Percentiles rank a stretch among this genome's conserved stretches.
Evolutionary conservation across 2,113 vertebrate species (phyloP).

Genomic region (Macquaria ambigua): DNA sequence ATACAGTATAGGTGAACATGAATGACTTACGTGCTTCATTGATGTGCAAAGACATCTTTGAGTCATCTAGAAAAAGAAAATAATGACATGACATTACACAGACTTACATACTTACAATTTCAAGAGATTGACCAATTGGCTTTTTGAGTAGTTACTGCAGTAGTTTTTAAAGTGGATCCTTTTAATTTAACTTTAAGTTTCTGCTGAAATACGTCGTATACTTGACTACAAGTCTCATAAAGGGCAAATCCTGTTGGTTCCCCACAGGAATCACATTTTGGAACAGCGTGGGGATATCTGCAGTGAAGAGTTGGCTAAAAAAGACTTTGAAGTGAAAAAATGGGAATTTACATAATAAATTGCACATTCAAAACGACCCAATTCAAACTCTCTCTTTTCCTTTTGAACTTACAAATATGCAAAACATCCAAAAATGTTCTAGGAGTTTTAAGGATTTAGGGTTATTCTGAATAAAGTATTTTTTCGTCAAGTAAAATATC

Average conservation of each 20-base stretch:
- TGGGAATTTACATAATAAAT: background rate
- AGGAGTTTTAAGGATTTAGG: background rate
- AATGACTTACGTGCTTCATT: conserved; percentile 89
- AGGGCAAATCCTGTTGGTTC: background rate
- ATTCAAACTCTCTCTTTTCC: background rate
- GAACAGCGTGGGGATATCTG: background rate
- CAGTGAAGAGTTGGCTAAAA: background rate
- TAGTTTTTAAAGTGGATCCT: background rate
- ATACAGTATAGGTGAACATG: background rate
- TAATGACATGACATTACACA: background rate
- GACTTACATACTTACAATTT: background rate
- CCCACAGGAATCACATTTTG: background rate
- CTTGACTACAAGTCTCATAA: background rate
- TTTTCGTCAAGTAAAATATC: too few species aligned
- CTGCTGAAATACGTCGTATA: too few species aligned
- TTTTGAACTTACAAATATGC: background rate
- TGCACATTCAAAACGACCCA: too few species aligned
- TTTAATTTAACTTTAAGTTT: background rate
- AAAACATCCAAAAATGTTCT: background rate
- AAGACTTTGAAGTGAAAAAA: background rate
- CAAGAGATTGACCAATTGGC: background rate
- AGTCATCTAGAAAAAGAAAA: conserved; percentile 84
- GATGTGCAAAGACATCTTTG: conserved; percentile 89
- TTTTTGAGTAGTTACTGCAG: background rate
- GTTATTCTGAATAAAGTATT: too few species aligned